phyloP scores from a whole-genome alignment of 2,113 vertebrate genomes.

The Merops nubicus region DNA sequence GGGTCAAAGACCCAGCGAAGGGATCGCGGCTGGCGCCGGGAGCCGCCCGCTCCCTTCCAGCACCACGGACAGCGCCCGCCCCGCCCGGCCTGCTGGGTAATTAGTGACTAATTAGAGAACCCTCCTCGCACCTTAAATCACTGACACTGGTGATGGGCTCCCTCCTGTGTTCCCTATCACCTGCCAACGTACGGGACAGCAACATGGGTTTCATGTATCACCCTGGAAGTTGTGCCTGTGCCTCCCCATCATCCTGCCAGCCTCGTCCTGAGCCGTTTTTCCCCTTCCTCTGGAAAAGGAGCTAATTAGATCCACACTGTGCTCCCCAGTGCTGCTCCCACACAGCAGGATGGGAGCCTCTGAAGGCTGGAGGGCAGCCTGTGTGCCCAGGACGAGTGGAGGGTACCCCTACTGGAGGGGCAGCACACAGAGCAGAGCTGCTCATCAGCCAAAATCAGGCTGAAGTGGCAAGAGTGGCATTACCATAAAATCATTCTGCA shows the following conservation, averaged over 20 bases:
- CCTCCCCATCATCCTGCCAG: accelerated
- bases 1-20: accelerated
- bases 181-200: accelerated
- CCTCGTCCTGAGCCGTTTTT: not conserved
- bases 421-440: not conserved
- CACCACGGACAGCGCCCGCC: conserved; percentile 49
- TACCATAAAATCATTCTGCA: not conserved
- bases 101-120: not conserved
- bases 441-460: not conserved
- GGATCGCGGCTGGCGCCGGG: accelerated
- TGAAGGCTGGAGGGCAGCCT: not conserved
- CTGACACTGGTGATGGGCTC: accelerated
- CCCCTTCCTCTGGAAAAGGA: not conserved
- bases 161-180: accelerated
- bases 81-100: too few species aligned
- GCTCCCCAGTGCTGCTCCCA: accelerated
- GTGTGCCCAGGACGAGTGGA: not conserved
- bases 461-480: not conserved
- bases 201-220: accelerated
- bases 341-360: accelerated
- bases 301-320: not conserved
- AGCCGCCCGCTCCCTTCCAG: not conserved
- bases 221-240: not conserved
- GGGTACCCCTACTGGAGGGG: not conserved
- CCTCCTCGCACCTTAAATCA: not conserved